Base-by-base conservation (phyloP, 2,797 vertebrate genomes). In the Streptopelia turtur region DNA sequence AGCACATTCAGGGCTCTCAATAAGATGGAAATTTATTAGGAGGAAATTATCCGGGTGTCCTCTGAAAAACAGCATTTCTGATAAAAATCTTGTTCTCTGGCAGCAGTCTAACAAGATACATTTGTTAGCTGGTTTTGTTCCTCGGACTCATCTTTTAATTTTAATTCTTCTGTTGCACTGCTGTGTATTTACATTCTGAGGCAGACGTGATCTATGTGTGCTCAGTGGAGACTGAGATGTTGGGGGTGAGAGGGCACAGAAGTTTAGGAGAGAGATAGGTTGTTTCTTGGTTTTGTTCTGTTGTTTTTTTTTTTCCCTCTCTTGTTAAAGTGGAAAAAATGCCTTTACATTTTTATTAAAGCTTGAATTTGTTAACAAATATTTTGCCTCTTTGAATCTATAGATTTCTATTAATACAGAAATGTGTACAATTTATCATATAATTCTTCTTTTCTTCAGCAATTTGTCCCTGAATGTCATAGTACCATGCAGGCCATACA, bases 81-180 rank as follows among this genome's bases (percentile, higher is more conserved):
- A 97, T 97, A 97, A 97, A 97, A 97, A 98, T 97, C 97, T 97
- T 95, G 89, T 94, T 97, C 86, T 87, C 93, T 95, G 95, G 97
- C 94, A 97, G 95, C 92, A 89, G 80, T 89, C 87, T 96, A 97
- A 96, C 94, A 97, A 96, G 96, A 96, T 90, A 94, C 95, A 95
- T 97, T 97, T 97, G 96, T 97, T 93, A 93, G 92, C 24, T 75
- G 74, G 68, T 95, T 96, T 92, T 86, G 49, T 96, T 97, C 80
- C 89, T 52, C 70, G 90, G 82, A 94, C 39, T 93, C 70, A 20
- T 66, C 27, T 31, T 86, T 60, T 94, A 94, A 90, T 74, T 92
- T 91, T 89, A 90, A 89, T 82, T 88, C 90, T 97, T 89, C 84
- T 28, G 49, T 68, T 71, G 74, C 87, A 57, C 68, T 21, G 20